phyloP scores from a whole-genome alignment of 2,113 vertebrate species.

The Onychostruthus taczanowskii region DNA sequence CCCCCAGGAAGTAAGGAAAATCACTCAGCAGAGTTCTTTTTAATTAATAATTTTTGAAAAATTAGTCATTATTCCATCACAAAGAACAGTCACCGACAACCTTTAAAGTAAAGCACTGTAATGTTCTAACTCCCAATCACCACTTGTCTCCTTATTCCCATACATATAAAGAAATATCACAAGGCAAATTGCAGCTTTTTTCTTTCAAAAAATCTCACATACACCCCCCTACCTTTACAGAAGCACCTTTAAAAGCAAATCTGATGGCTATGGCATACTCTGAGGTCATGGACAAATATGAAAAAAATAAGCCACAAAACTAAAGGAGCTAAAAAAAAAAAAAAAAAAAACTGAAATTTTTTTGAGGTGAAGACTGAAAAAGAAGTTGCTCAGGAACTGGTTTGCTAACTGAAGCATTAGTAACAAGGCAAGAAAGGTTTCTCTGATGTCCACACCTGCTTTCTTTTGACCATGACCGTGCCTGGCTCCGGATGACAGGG shows the following conservation, averaged over 20 bases:
- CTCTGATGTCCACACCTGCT: neutral
- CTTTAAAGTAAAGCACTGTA: neutral
- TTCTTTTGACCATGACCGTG: neutral
- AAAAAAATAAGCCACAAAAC: neutral
- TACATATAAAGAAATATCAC: neutral
- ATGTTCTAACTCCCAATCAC: neutral
- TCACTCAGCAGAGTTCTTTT: neutral
- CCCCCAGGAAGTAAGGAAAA: neutral
- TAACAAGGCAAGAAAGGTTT: neutral
- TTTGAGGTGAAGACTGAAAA: neutral
- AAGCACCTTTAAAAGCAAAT: neutral
- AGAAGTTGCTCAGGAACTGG: neutral
- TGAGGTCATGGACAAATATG: neutral
- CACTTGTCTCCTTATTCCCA: neutral
- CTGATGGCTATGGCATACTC: neutral
- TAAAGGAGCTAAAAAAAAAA: neutral
- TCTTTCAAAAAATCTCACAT: neutral
- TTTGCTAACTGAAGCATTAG: neutral
- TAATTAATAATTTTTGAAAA: neutral
- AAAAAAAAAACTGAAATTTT: neutral
- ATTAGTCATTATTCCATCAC: neutral
- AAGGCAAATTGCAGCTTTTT: neutral
- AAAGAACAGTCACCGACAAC: neutral
- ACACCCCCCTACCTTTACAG: neutral
- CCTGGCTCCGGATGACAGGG: rapidly evolving